Base-by-base conservation (phyloP, 2,888 invertebrate species). In the Cheilosia vernalis region DNA sequence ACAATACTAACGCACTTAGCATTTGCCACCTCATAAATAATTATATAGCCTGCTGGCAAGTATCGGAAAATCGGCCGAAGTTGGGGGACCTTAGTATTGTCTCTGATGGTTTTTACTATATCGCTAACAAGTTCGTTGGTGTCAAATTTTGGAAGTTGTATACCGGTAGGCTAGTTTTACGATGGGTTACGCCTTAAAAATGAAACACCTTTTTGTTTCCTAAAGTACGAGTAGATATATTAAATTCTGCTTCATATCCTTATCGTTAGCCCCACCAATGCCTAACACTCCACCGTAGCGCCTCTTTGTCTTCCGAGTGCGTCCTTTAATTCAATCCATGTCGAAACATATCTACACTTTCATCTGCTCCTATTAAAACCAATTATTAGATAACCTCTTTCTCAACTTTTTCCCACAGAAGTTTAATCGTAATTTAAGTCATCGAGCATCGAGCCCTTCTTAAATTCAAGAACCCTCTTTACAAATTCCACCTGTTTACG, bases 401-500 rank as follows among this genome's bases (percentile, higher is more conserved):
- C 17, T 17, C 9, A 5, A 17, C 9, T 9, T 10, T 47, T 56
- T 76, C 64, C 73, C 73, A 73, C 58, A 58, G 56, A 21, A 51
- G 42, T 63, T 73, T 40, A 40, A 60, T 70, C 30, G 19, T 44
- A 42, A 49, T 70, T 24, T 30, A 21, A 72, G 63, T 56, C 42
- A 64, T 74, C 33, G 55, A 55, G n/a, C 37, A n/a, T 13, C 37
- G 24, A 2, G 24, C 51, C 58, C 15, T 55, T 9, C 51, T 24
- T 2, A 13, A 24, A 24, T 1, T 19, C 9, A 21, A n/a, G 5
- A n/a, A 17, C 2, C n/a, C 15, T 7, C 9, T 47, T 47, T 15
- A 37, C 42, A n/a, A 30, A 21, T 60, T 79, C 55, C 79, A 79
- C 72, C 79, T 79, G 79, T 53, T 49, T 33, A n/a, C 40, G 10